Base-by-base conservation (phyloP, 2,113 vertebrate species). In the Dissostichus mawsoni region DNA sequence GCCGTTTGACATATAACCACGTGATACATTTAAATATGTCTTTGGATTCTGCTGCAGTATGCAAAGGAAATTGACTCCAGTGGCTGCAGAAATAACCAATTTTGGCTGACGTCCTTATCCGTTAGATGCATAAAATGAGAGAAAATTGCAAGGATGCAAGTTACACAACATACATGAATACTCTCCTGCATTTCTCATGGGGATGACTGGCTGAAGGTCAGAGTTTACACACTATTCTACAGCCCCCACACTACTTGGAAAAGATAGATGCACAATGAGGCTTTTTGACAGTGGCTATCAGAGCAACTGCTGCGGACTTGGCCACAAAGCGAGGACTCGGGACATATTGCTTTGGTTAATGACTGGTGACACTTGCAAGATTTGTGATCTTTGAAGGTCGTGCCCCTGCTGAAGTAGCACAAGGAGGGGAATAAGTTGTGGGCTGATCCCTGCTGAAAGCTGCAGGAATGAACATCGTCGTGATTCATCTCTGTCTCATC, bases 331-430 rank as follows among this genome's bases (percentile, higher is more conserved):
- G 72, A 66, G 18, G 81, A 89, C 86, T 81, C 51, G 6, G 86
- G 90, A 92, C 92, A 91, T 92, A 93, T 92, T 88, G 90, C 90
- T 91, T 78, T 86, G 90, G 83, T 93, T 92, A 94, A 93, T 92
- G 91, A 90, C 81, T 81, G 88, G 91, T 92, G 93, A 92, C 90
- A 93, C 90, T 87, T 78, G 88, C 84, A 63, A 82, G 89, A 92
- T 93, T 92, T 92, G 91, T 90, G 85, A 88, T 89, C 82, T 92
- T 84, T 91, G 90, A 93, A 93, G 93, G 90, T 92, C 76, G 68
- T n/a, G 87, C 74, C 86, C 90, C 87, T 3, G 70, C 86, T 75
- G 90, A 72, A 92, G 88, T 90, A 75, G 53, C 87, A 86, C 85
- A 3, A 76, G 89, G 88, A 90, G 78, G 88, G 82, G 85, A 87